Conservation (phyloP, 2,797 vertebrate genomes). For the Pangasius djambal region DNA sequence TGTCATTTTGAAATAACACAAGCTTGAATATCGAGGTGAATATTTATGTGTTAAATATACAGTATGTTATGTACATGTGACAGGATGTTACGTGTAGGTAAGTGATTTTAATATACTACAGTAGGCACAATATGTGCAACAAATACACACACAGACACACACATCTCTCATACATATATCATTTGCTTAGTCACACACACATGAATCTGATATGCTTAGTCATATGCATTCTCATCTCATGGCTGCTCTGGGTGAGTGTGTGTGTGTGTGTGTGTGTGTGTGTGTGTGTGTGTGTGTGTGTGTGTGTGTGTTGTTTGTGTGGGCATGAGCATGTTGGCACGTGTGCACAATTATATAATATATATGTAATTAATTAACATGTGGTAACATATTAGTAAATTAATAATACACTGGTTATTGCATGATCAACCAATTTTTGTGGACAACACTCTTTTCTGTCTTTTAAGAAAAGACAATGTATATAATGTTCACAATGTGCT, state of each 20-base stretch:
- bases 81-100: background rate
- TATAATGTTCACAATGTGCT: background rate
- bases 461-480: background rate
- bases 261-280: background rate
- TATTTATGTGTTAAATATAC: background rate
- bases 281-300: background rate
- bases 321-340: background rate
- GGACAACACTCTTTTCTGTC: background rate
- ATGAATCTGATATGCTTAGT: background rate
- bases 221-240: background rate
- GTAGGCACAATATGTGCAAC: background rate
- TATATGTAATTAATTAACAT: too few relatives aligned
- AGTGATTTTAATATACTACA: background rate
- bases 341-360: background rate
- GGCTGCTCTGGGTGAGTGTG: background rate
- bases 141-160: background rate
- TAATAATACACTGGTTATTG: background rate
- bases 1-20: background rate
- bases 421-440: background rate
- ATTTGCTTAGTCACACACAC: background rate
- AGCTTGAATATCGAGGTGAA: background rate
- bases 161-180: background rate
- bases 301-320: background rate
- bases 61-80: background rate
- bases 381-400: background rate